Evolutionary conservation across 1,140 invertebrate species (phyloP).

Genomic region (Pissodes strobi): DNA sequence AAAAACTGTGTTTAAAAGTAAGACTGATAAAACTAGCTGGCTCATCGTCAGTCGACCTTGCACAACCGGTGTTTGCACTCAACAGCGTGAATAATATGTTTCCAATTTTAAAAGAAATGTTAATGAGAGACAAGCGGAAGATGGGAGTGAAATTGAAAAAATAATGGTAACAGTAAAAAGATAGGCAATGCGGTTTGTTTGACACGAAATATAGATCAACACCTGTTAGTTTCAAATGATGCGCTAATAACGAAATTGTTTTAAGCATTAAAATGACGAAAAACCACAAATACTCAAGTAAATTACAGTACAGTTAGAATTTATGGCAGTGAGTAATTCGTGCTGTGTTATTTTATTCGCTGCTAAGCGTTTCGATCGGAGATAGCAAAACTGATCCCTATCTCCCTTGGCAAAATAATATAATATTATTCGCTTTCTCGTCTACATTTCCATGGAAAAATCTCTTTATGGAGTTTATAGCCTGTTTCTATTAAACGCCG

Average conservation of each 20-base stretch:
- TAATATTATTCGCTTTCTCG: no score
- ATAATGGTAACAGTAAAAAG: neutral
- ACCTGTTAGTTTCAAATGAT: neutral
- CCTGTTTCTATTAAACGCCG: no score
- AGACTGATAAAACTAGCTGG: conserved; percentile 8
- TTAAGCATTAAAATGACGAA: conserved; percentile 8
- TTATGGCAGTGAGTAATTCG: conserved; percentile 1
- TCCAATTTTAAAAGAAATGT: conserved; percentile 7
- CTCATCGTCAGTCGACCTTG: conserved; percentile 22
- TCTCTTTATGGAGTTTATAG: no score
- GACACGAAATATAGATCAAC: neutral
- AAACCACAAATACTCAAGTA: conserved; percentile 9
- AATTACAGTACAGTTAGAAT: conserved; percentile 19
- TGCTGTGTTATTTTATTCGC: neutral
- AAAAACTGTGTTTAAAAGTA: neutral
- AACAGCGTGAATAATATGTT: conserved; percentile 23
- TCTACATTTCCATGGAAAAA: no score
- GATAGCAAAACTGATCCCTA: no score
- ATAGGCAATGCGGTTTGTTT: no score
- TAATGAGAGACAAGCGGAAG: neutral
- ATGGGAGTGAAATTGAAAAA: neutral
- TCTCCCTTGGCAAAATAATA: neutral
- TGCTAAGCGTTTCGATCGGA: neutral
- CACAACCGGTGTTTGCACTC: conserved; percentile 19
- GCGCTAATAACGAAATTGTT: neutral